Evolutionary conservation across 2,888 invertebrate genomes (phyloP).

Genomic region (Eilema griseolum): DNA sequence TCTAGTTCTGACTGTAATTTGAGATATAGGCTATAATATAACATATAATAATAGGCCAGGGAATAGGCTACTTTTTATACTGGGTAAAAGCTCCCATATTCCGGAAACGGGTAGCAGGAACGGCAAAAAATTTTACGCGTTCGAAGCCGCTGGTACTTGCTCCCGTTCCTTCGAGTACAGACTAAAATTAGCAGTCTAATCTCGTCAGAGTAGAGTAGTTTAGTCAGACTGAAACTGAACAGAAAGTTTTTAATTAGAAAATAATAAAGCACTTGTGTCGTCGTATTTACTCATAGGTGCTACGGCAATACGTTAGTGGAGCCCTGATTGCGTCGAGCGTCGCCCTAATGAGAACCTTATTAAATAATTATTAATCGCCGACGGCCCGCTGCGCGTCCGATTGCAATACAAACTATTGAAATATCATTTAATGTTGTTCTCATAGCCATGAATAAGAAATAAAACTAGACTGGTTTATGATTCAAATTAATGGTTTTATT

Average conservation of each 20-base stretch:
- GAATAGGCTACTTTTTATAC: too few species aligned
- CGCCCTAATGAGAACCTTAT: constrained; percentile 70
- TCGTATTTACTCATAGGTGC: constrained; percentile 43
- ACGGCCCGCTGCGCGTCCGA: constrained; percentile 68
- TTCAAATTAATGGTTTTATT: constrained; percentile 11
- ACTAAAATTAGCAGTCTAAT: too few species aligned
- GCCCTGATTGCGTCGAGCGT: constrained; percentile 60
- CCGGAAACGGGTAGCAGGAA: too few species aligned
- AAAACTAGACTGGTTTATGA: constrained; percentile 11
- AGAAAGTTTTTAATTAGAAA: background rate
- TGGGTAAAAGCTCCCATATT: too few species aligned
- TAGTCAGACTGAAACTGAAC: too few species aligned
- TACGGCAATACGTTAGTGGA: constrained; percentile 53
- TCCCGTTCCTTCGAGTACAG: too few species aligned
- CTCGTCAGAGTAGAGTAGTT: too few species aligned
- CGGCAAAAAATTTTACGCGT: too few species aligned
- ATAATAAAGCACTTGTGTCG: constrained; percentile 30
- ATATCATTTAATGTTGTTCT: constrained; percentile 56
- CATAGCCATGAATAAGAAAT: constrained; percentile 17
- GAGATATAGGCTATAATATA: too few species aligned
- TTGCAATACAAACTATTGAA: constrained; percentile 62
- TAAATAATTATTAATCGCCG: constrained; percentile 75
- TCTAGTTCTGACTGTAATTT: too few species aligned
- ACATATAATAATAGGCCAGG: too few species aligned
- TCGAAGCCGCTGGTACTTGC: too few species aligned